Evolutionary conservation across 2,888 invertebrate genomes (phyloP).

Genomic region (Stenchaetothrips biformis): DNA sequence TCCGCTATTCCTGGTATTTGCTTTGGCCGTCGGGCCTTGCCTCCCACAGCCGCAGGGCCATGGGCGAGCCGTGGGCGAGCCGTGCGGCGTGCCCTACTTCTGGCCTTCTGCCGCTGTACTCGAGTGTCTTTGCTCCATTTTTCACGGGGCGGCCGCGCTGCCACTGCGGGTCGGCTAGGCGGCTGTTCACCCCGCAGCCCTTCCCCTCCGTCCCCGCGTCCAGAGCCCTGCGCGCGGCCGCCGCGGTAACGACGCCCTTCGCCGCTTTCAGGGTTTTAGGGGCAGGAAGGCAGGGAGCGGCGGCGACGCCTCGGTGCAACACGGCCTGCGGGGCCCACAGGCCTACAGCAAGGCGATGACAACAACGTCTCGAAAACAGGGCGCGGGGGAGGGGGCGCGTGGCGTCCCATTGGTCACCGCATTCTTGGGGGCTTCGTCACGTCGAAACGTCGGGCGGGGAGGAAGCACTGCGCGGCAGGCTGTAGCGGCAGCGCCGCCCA

Average conservation of each 20-base stretch:
- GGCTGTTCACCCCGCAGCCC: neutral
- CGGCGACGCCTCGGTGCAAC: neutral
- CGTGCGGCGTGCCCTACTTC: too few species aligned
- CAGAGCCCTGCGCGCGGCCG: too few species aligned
- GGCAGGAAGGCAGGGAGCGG: too few species aligned
- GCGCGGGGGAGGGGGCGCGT: neutral
- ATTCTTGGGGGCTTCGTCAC: constrained; percentile 14
- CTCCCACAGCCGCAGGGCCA: too few species aligned
- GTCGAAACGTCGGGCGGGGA: neutral
- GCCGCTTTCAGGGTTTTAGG: too few species aligned
- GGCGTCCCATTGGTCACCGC: constrained; percentile 11
- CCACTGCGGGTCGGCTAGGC: neutral
- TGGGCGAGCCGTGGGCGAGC: too few species aligned
- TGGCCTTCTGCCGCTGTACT: too few species aligned
- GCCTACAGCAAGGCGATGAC: neutral
- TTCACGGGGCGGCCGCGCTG: neutral
- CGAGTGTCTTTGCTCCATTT: too few species aligned
- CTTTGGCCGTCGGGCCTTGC: neutral
- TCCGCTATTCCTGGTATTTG: neutral
- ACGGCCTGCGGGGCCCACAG: neutral
- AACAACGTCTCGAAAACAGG: neutral
- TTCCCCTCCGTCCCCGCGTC: too few species aligned
- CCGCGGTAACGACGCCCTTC: too few species aligned
- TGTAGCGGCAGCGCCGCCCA: neutral
- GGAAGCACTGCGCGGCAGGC: neutral